Conservation (phyloP, 2,888 invertebrate genomes). For the Eretmocerus hayati region DNA sequence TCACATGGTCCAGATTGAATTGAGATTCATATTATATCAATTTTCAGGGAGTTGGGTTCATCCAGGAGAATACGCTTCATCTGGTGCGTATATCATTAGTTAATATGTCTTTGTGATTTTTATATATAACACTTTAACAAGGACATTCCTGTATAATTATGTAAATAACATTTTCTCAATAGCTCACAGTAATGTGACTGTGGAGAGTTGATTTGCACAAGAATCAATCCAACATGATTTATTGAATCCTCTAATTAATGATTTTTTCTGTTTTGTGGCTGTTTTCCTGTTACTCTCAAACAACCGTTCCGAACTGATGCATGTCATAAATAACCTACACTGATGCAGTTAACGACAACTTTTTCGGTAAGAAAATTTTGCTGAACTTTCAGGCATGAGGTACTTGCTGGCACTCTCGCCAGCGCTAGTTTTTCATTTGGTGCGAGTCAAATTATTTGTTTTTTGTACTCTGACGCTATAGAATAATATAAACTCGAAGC, state of each 20-base stretch:
- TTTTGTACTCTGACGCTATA: too few relatives aligned
- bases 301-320: constrained; percentile 41
- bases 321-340: constrained; percentile 42
- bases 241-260: constrained; percentile 31
- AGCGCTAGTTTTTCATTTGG: too few relatives aligned
- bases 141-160: background rate
- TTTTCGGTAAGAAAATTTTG: constrained; percentile 98
- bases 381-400: too few relatives aligned
- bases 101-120: background rate
- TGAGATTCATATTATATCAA: constrained; percentile 6
- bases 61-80: constrained; percentile 97
- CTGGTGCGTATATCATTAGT: constrained; percentile 60
- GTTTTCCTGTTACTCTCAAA: constrained; percentile 32
- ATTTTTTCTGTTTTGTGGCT: constrained; percentile 34
- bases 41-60: constrained; percentile 89
- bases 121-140: background rate
- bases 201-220: too few relatives aligned
- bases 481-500: too few relatives aligned
- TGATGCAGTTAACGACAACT: constrained; percentile 95
- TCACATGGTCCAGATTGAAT: too few relatives aligned
- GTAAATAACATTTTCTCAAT: background rate
- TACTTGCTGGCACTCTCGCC: too few relatives aligned
- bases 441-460: too few relatives aligned
- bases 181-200: too few relatives aligned
- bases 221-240: too few relatives aligned